These are phyloP conservation scores for Epizoanthus ramosus DNA, from an alignment of 92 coral and sea anemone species.

Conservation along the genomic window DNA sequence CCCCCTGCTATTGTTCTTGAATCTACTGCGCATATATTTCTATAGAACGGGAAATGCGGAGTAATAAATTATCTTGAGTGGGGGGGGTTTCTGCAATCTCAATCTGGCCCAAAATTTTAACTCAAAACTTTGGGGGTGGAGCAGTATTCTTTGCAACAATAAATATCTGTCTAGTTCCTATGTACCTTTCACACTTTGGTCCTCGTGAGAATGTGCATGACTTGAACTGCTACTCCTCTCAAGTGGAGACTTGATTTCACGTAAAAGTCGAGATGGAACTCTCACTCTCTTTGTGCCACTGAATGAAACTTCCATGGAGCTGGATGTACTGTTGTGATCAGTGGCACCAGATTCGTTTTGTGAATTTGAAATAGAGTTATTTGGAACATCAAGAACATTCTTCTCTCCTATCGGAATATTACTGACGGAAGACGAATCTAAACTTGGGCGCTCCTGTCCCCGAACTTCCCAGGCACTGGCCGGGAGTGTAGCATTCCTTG, in stretches of 20 bases:
- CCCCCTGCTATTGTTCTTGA: no score
- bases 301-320: slow-evolving; percentile 63
- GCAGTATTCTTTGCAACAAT: no score
- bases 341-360: not conserved
- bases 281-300: slow-evolving; percentile 79
- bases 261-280: slow-evolving; percentile 82
- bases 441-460: not conserved
- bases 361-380: slow-evolving; percentile 14
- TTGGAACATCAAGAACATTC: not conserved
- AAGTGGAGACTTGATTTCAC: slow-evolving; percentile 84
- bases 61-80: no score
- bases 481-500: not conserved
- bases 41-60: no score
- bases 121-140: no score
- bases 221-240: slow-evolving; percentile 60
- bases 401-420: slow-evolving; percentile 36
- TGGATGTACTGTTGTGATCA: slow-evolving; percentile 6
- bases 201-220: slow-evolving; percentile 2
- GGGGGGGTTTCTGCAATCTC: no score
- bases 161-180: no score
- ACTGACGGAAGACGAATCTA: slow-evolving; percentile 10
- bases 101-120: no score
- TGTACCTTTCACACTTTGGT: slow-evolving; percentile 32
- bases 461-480: not conserved
- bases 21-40: no score